These are phyloP conservation scores for Plecotus auritus DNA, from an alignment of 2,113 vertebrate genomes.

Conservation along the genomic window DNA sequence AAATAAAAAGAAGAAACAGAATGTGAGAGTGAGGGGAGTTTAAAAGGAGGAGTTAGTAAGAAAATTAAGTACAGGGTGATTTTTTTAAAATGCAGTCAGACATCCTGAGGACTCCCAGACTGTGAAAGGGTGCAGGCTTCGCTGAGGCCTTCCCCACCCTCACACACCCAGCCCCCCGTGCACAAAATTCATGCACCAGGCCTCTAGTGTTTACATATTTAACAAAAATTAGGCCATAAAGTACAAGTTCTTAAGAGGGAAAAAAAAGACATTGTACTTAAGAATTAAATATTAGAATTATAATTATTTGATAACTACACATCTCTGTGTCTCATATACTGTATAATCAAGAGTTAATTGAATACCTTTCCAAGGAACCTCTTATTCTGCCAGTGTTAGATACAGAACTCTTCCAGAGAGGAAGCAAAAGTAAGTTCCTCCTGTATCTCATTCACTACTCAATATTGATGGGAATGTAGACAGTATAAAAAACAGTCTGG, in stretches of 20 bases:
- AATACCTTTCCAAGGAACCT: slow-evolving; percentile 36
- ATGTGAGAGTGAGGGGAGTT: no score
- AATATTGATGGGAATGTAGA: no score
- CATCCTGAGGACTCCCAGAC: no score
- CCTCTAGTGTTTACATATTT: not conserved
- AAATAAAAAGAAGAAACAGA: no score
- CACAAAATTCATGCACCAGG: no score
- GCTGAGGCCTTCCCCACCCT: no score
- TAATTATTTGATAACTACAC: slow-evolving; percentile 7
- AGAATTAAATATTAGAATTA: not conserved
- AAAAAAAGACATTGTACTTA: not conserved
- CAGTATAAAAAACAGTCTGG: no score
- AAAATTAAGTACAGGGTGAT: no score
- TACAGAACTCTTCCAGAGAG: not conserved
- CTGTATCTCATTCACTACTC: not conserved
- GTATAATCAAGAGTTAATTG: slow-evolving; percentile 39
- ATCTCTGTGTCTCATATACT: not conserved
- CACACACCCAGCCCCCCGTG: no score
- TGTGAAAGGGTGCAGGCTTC: no score
- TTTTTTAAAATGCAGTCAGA: no score
- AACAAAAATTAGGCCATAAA: slow-evolving; percentile 15
- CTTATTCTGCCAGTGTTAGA: slow-evolving; percentile 21
- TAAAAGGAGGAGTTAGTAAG: no score
- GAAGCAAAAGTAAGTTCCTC: not conserved
- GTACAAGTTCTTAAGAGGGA: not conserved